Base-by-base conservation (phyloP, 2,888 invertebrate genomes). In the Phyllotreta striolata region DNA sequence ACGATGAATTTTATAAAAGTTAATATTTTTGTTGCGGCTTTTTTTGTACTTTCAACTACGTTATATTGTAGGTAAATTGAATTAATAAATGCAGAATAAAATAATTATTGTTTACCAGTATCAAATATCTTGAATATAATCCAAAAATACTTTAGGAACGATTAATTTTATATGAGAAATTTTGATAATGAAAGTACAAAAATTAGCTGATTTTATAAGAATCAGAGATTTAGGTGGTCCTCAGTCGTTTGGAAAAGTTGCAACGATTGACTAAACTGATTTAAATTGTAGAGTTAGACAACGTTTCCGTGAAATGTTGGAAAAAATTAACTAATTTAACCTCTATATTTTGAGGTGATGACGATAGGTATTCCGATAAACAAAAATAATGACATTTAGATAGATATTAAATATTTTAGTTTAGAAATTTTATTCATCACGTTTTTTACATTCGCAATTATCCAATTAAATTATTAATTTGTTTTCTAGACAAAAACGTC, bases 301-400 rank as follows among this genome's bases (percentile, higher is more conserved):
- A 62, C 74, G 76, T 80, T 80, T 79, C 78, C 75, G 73, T 78
- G 79, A 80, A 80, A 78, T 75, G 74, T 76, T 73, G 76, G 47
- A 41, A 55, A n/a, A 55, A 38, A 76, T 76, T 77, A 24, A 24
- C 24, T 24, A 77, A 75, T 77, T 76, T 70, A 75, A 73, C 74
- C 75, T 75, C 75, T 66, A 66, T 72, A 55, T 44, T 14, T 56
- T 63, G 69, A 63, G 66, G 66, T 71, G 70, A 72, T 72, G 73
- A 71, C 72, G 71, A 68, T 69, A 72, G 67, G 68, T 70, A 69
- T 66, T 60, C 75, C 77, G 75, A 76, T 74, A 73, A 74, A 74
- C 74, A 76, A 74, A 75, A 72, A 76, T 74, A 74, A 74, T 75
- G 74, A 75, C 74, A 68, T 55, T 63, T 68, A 62, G 55, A 47